Conservation (phyloP, 2,113 vertebrate species). For the Eubucco bourcierii region DNA sequence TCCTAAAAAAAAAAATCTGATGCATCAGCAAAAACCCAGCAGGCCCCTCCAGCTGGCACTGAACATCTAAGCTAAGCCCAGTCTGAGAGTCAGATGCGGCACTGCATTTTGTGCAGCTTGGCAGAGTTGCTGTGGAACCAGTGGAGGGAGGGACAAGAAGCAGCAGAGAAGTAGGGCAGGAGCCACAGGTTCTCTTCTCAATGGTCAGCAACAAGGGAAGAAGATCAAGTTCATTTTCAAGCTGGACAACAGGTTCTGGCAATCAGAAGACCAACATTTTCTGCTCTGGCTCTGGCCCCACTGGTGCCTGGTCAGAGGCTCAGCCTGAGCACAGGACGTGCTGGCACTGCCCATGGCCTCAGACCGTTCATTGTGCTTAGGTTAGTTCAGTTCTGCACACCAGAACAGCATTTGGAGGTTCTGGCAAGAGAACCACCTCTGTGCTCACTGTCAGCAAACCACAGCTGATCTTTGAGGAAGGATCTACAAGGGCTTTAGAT, state of each 20-base stretch:
- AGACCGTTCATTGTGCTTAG: neutral
- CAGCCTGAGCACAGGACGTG: neutral
- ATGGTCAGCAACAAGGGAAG: neutral
- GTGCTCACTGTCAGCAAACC: neutral
- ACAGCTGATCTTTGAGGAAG: neutral
- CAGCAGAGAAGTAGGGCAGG: neutral
- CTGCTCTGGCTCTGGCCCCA: neutral
- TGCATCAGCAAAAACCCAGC: constrained; percentile 53
- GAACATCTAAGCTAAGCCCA: neutral
- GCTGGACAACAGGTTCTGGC: neutral
- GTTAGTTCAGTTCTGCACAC: neutral
- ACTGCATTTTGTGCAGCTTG: neutral
- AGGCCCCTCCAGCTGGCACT: constrained; percentile 55
- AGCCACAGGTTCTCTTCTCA: neutral
- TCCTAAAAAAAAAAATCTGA: constrained; percentile 59
- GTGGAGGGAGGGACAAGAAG: neutral
- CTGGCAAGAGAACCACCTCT: neutral
- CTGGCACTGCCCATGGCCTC: neutral
- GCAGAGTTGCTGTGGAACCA: neutral
- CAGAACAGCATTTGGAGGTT: neutral
- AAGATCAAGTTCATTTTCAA: neutral
- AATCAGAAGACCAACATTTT: neutral
- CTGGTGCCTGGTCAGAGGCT: neutral
- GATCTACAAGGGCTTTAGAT: neutral
- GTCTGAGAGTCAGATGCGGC: neutral